Conservation (phyloP, 2,113 vertebrate genomes). For the Romanogobio albipinnatus region DNA sequence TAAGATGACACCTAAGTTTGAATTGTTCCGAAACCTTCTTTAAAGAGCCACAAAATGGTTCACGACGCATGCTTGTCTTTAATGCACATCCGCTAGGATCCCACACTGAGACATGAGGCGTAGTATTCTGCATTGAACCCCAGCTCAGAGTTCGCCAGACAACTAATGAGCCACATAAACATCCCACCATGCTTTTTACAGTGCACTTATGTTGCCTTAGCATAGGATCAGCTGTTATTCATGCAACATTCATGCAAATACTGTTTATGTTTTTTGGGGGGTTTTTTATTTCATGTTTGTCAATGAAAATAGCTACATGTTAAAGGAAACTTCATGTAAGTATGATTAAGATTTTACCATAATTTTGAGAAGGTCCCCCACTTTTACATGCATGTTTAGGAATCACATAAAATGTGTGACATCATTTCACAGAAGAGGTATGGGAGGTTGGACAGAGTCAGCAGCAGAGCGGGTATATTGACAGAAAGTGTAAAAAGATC, state of each 20-base stretch:
- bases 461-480: conserved; percentile 34
- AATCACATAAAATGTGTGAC: conserved; percentile 60
- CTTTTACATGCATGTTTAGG: conserved; percentile 55
- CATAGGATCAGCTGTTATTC: not conserved
- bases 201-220: conserved; percentile 41
- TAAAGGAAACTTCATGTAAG: not conserved
- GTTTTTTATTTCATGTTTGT: not conserved
- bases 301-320: not conserved
- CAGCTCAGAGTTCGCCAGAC: not conserved
- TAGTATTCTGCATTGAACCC: conserved; percentile 6
- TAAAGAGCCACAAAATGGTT: conserved; percentile 63
- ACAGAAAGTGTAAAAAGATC: conserved; percentile 32
- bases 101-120: conserved; percentile 11
- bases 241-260: not conserved
- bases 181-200: conserved; percentile 34
- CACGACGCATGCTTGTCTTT: conserved; percentile 63
- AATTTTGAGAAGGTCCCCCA: conserved; percentile 42
- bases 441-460: conserved; percentile 31
- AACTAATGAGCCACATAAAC: conserved; percentile 34
- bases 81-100: conserved; percentile 62
- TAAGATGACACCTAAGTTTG: conserved; percentile 52
- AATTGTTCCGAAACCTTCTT: conserved; percentile 59
- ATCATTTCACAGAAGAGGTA: conserved; percentile 58
- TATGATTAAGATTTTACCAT: not conserved
- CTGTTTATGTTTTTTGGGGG: not conserved